Conservation (phyloP, 2,797 vertebrate genomes). For the Ispidina lecontei region DNA sequence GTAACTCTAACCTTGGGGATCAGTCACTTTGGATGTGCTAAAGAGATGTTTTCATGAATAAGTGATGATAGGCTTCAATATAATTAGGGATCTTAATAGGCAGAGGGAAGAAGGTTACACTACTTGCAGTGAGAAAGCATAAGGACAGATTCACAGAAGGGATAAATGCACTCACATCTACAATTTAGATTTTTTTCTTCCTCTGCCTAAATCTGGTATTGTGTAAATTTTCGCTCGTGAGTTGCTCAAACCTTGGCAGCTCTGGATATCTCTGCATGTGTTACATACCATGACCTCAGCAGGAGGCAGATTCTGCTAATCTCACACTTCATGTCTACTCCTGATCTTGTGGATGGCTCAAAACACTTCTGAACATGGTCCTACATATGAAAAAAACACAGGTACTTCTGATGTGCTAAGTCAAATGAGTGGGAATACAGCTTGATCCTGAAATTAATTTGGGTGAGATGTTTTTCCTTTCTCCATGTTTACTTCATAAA, state of each 20-base stretch:
- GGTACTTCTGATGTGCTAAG: background rate
- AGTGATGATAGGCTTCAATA: slow-evolving; percentile 71
- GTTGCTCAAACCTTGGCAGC: background rate
- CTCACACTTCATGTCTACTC: background rate
- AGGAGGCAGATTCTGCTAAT: background rate
- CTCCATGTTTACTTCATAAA: background rate
- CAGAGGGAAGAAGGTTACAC: slow-evolving; percentile 1
- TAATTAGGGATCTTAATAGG: slow-evolving; percentile 57
- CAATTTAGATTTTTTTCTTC: background rate
- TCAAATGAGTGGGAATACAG: background rate
- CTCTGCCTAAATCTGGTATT: background rate
- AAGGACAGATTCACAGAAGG: background rate
- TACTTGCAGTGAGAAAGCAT: background rate
- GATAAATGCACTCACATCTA: background rate
- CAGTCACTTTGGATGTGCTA: slow-evolving; percentile 64
- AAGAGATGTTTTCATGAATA: slow-evolving; percentile 73
- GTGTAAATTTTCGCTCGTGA: background rate
- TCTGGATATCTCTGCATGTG: background rate
- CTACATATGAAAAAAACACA: background rate
- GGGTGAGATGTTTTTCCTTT: background rate
- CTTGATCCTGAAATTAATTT: background rate
- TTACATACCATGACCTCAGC: background rate
- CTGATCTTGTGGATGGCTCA: background rate
- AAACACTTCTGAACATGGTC: background rate
- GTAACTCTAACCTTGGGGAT: slow-evolving; percentile 71